phyloP scores from a whole-genome alignment of 2,797 vertebrate genomes.

The Cynodonichthys magdalenae region DNA sequence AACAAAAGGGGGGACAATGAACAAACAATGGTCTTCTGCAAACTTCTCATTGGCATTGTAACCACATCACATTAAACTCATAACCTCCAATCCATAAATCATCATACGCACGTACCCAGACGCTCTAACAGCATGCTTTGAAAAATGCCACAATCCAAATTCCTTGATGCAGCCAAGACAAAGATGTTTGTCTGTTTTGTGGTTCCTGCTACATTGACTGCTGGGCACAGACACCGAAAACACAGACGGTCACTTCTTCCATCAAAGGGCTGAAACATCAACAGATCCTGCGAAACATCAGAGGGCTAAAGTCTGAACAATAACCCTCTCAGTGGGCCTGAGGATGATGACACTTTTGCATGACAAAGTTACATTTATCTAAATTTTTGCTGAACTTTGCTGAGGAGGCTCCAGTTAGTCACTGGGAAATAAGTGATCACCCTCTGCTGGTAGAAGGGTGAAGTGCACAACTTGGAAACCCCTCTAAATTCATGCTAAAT shows the following conservation, averaged over 20 bases:
- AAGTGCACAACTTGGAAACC: slow-evolving; percentile 31
- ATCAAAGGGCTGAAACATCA: slow-evolving; percentile 64
- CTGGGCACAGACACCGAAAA: slow-evolving; percentile 56
- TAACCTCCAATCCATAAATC: slow-evolving; percentile 59
- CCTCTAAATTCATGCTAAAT: too few species aligned
- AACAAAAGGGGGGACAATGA: slow-evolving; percentile 23
- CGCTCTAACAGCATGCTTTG: slow-evolving; percentile 45
- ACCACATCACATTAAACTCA: slow-evolving; percentile 53
- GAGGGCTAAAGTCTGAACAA: slow-evolving; percentile 45
- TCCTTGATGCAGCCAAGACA: slow-evolving; percentile 63
- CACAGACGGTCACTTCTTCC: slow-evolving; percentile 47
- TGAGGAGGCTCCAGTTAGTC: background rate
- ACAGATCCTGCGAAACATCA: slow-evolving; percentile 56
- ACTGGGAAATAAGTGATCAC: slow-evolving; percentile 50
- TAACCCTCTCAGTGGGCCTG: slow-evolving; percentile 31
- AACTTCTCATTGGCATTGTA: slow-evolving; percentile 34
- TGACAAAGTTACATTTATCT: slow-evolving; percentile 59
- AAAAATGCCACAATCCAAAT: slow-evolving; percentile 60
- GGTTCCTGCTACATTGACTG: slow-evolving; percentile 61
- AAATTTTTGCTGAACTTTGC: slow-evolving; percentile 31
- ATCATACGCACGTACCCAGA: slow-evolving; percentile 34
- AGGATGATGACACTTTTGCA: slow-evolving; percentile 60
- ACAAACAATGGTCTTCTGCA: slow-evolving; percentile 38
- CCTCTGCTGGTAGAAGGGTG: slow-evolving; percentile 65
- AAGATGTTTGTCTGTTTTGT: slow-evolving; percentile 68